Evolutionary conservation across 92 coral and sea anemone genomes (phyloP).

Genomic region (Porites lobata): DNA sequence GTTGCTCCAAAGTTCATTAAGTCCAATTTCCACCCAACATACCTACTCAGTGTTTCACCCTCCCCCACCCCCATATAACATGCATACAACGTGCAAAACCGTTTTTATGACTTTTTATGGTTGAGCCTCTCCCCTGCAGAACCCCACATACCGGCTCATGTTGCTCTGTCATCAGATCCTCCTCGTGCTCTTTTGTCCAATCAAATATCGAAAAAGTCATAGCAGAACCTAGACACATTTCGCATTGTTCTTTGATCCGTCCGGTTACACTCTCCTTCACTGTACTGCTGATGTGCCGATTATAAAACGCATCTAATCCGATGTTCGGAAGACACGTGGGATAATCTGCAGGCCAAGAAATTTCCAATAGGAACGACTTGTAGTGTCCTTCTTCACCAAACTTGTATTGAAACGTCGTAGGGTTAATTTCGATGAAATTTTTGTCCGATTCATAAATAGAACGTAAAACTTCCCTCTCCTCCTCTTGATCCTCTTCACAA

Average conservation of each 20-base stretch:
- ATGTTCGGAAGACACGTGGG: constrained; percentile 87
- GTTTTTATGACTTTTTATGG: not conserved
- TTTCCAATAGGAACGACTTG: constrained; percentile 89
- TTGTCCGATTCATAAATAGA: constrained; percentile 97
- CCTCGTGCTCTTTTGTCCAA: constrained; percentile 91
- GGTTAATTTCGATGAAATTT: constrained; percentile 82
- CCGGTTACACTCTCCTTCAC: constrained; percentile 77
- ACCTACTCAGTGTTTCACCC: no score
- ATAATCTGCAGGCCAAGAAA: constrained; percentile 86
- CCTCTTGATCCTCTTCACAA: constrained; percentile 88
- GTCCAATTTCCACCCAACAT: no score
- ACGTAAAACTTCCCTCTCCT: constrained; percentile 93
- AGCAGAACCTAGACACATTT: constrained; percentile 81
- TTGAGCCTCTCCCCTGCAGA: not conserved
- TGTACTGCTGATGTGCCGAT: constrained; percentile 78
- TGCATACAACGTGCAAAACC: no score
- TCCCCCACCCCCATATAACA: no score
- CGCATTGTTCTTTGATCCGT: constrained; percentile 86
- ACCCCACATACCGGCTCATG: constrained; percentile 48
- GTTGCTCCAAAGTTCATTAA: no score
- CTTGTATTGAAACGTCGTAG: constrained; percentile 91
- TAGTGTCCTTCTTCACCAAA: constrained; percentile 94
- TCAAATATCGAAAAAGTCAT: constrained; percentile 92
- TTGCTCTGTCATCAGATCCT: constrained; percentile 87
- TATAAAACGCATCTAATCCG: constrained; percentile 89